These are phyloP conservation scores for Drosophila neocordata DNA, from an alignment of 1,140 invertebrate species.

Conservation along the genomic window DNA sequence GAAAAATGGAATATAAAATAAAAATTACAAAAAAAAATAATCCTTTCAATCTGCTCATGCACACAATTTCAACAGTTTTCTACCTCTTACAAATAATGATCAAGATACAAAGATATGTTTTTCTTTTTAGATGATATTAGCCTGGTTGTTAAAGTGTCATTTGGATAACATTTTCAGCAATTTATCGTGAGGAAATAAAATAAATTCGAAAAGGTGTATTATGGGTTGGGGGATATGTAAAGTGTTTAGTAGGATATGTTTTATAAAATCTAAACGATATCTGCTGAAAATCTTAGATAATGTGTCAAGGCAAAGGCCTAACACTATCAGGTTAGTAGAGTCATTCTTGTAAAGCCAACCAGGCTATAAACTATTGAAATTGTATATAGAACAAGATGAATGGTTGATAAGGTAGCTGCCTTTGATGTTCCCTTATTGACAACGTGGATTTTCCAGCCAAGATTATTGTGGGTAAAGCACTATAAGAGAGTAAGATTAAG, in stretches of 20 bases:
- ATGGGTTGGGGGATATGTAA: conserved; percentile 45
- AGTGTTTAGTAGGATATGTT: conserved; percentile 40
- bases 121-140: conserved; percentile 75
- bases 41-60: conserved; percentile 27
- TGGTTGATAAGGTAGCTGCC: conserved; percentile 54
- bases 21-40: conserved; percentile 63
- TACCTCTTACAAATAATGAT: conserved; percentile 78
- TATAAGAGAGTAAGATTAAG: conserved; percentile 83
- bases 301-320: background rate
- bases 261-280: background rate
- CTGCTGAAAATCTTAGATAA: conserved; percentile 23
- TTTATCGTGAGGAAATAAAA: conserved; percentile 47
- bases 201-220: conserved; percentile 56
- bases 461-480: conserved; percentile 95
- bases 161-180: conserved; percentile 28
- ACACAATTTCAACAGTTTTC: conserved; percentile 67
- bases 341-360: conserved; percentile 51
- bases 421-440: conserved; percentile 85
- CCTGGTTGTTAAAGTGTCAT: conserved; percentile 66
- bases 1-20: conserved; percentile 64
- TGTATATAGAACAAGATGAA: conserved; percentile 22
- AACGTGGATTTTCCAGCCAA: conserved; percentile 97
- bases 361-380: conserved; percentile 63
- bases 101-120: conserved; percentile 70
- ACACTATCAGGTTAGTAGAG: conserved; percentile 73